phyloP scores from a whole-genome alignment of 2,888 invertebrate genomes.

The Orthonevra nobilis region DNA sequence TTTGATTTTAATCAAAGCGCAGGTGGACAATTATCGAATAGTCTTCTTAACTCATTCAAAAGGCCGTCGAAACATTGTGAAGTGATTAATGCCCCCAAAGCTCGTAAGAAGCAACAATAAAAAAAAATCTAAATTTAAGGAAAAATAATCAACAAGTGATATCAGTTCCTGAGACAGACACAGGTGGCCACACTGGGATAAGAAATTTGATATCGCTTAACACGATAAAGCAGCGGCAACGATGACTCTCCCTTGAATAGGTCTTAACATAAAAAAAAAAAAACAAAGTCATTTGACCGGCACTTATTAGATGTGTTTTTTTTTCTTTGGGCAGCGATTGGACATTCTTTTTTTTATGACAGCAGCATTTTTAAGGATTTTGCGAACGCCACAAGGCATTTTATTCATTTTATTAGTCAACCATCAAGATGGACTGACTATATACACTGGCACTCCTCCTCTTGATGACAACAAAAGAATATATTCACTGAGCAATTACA shows the following conservation, averaged over 20 bases:
- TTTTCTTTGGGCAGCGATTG: not conserved
- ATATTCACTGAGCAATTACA: conserved; percentile 61
- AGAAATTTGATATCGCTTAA: conserved; percentile 62
- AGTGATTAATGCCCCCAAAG: too few species aligned
- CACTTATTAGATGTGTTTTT: not conserved
- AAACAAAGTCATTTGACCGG: conserved; percentile 17
- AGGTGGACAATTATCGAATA: too few species aligned
- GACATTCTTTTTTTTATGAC: not conserved
- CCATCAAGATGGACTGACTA: conserved; percentile 45
- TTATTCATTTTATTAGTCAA: conserved; percentile 36
- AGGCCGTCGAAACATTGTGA: too few species aligned
- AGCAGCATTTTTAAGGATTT: too few species aligned
- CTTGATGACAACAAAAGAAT: conserved; percentile 68
- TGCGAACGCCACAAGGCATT: conserved; percentile 50
- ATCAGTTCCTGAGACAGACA: conserved; percentile 60
- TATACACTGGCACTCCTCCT: conserved; percentile 50
- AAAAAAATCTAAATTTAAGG: conserved; percentile 42
- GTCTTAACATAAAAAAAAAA: conserved; percentile 8
- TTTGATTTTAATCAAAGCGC: too few species aligned
- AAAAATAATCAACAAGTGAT: conserved; percentile 66
- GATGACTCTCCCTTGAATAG: conserved; percentile 52
- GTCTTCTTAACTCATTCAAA: too few species aligned
- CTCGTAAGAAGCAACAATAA: too few species aligned
- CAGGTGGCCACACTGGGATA: conserved; percentile 66
- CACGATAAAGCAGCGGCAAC: conserved; percentile 28